These are phyloP conservation scores for Garra rufa DNA, from an alignment of 2,113 vertebrate species.

Conservation along the genomic window DNA sequence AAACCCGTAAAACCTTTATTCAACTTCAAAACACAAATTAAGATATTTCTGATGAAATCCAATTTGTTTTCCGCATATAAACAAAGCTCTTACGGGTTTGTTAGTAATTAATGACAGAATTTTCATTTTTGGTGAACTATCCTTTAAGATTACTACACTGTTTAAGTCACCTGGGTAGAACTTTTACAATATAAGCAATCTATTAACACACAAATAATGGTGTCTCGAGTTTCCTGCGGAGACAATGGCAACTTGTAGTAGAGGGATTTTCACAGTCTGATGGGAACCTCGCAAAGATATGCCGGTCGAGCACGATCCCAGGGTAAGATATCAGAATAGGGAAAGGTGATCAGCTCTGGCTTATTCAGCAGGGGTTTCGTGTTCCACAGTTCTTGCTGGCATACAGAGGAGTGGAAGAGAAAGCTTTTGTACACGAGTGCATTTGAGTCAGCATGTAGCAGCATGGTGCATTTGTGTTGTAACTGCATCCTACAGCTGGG, in stretches of 20 bases:
- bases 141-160: not conserved
- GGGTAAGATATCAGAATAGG: not conserved
- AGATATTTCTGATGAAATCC: no score
- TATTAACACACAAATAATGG: constrained; percentile 38
- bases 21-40: no score
- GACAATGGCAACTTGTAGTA: constrained; percentile 27
- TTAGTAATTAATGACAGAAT: no score
- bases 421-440: not conserved
- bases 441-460: constrained; percentile 32
- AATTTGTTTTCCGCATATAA: no score
- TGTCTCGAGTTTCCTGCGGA: constrained; percentile 22
- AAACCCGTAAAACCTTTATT: no score
- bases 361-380: constrained; percentile 29
- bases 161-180: not conserved
- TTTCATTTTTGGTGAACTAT: no score
- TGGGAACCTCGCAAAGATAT: constrained; percentile 21
- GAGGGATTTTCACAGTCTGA: not conserved
- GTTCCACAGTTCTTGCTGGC: not conserved
- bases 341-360: constrained; percentile 39
- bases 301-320: not conserved
- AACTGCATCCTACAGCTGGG: constrained; percentile 23
- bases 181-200: constrained; percentile 37
- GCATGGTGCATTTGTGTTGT: constrained; percentile 23
- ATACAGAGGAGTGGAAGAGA: constrained; percentile 14
- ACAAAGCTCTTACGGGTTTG: no score